Evolutionary conservation across 2,797 vertebrate species (phyloP), one percentile per base, ranked within the genome.

Genomic region (Rhinella marina): DNA sequence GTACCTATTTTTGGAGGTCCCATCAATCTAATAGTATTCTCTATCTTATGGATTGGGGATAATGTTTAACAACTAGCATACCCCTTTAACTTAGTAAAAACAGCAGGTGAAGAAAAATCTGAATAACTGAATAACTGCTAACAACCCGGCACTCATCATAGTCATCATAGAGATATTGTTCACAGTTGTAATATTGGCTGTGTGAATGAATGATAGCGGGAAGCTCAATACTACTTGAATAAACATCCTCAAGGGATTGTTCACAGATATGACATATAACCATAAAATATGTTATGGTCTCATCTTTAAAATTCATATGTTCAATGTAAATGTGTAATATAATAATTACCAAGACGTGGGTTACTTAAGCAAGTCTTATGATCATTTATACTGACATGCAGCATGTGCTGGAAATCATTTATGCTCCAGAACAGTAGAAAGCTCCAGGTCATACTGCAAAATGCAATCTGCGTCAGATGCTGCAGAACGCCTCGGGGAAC

Each of bases 361-460:
- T 23, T 78, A 54, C 52, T 68, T 86, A 27, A 32, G 81, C 50
- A 70, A 54, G 52, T 41, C 41, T 75, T 82, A n/a, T 62, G 70
- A 14, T 87, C 68, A 82, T 82, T 82, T 75, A 61, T 87, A 48
- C 56, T 82, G 70, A 82, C 79, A 75, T 81, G 70, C 21, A 87
- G 70, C 86, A 87, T 82, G 86, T 87, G 86, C 86, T 82, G 32
- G 21, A 76, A 75, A 75, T 73, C 66, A 87, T 82, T 87, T 82
- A 32, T 87, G 79, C 86, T 87, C 68, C 68, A 87, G 52, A 70
- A 82, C 52, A 82, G 32, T 75, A 64, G 56, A 59, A 73, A 81
- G 78, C 85, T 87, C 41, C 25, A 21, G 85, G 86, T 75, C 86
- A 87, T 73, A 50, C n/a, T 87, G 66, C n/a, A 75, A 81, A 86